Base-by-base conservation (phyloP, 2,888 invertebrate genomes). In the Thymelicus sylvestris region DNA sequence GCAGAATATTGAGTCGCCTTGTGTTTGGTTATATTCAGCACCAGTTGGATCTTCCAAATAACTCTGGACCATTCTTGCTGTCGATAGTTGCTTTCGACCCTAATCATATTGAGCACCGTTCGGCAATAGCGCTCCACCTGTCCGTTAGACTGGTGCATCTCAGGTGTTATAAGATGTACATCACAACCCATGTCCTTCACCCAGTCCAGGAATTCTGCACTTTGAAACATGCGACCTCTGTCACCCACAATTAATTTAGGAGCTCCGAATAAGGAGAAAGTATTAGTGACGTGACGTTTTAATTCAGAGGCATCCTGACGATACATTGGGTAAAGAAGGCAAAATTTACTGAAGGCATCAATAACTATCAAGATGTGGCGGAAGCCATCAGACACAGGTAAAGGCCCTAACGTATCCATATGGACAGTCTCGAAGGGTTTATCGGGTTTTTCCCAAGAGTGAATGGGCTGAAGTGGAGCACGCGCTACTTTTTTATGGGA, bases 151-250 rank as follows among this genome's bases (percentile, higher is more conserved):
- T 74, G 70, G 47, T 74, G 76, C 79, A 81, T 80, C 52, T 75
- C 78, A 0, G 79, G 77, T 0, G 79, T 79, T 7, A 79, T 79
- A 6, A 70, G 67, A 62, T 80, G 80, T 0, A 75, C 15, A 0
- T 74, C 71, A 65, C 63, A 67, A 10, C 79, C 78, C 13, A 75
- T 8, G 4, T 72, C 72, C 8, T 10, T 64, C 0, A 74, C 41
- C 74, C 73, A 77, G 0, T 31, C 60, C 0, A 62, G 6, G 48
- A 80, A 80, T 0, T 71, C 65, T 0, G 44, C 6, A 13, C 72
- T 63, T 65, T 79, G 67, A 55, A 76, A 80, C 78, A 79, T 78
- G 0, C 79, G 72, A 8, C 78, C 77, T 3, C 76, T 50, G 38
- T 80, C 78, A 13, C 71, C 24, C 1, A 79, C 74, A 7, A 80